Percentiles rank a stretch among this genome's conserved stretches.
Conservation (phyloP, 1,140 invertebrate species). For the Leptinotarsa undecemlineata region DNA sequence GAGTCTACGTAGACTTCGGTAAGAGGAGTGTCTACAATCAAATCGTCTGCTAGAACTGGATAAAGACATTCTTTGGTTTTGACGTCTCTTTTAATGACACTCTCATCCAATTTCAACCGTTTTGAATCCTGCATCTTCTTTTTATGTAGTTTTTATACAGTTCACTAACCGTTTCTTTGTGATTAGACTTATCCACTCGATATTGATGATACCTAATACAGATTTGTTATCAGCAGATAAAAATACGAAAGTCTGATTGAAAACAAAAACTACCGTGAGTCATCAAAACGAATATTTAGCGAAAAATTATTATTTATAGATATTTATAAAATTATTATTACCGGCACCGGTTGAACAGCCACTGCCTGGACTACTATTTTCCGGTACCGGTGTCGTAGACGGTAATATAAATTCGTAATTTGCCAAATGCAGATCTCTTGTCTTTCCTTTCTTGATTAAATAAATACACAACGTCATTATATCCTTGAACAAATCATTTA, state of each 20-base stretch:
- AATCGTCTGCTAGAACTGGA: slow-evolving; percentile 61
- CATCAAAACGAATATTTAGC: no score
- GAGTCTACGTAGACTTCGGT: slow-evolving; percentile 64
- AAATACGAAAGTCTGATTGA: not conserved
- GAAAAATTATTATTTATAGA: no score
- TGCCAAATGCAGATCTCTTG: no score
- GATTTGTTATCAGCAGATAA: not conserved
- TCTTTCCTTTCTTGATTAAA: no score
- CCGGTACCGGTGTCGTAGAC: not conserved
- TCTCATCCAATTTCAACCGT: slow-evolving; percentile 37
- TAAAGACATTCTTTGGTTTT: slow-evolving; percentile 28
- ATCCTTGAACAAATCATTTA: slow-evolving; percentile 27
- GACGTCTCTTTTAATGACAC: not conserved
- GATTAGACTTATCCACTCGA: not conserved
- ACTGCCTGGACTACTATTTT: no score
- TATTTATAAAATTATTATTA: no score
- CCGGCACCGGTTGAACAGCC: no score
- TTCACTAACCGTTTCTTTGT: no score
- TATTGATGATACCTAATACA: slow-evolving; percentile 10
- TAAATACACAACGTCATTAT: not conserved
- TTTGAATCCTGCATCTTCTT: slow-evolving; percentile 33
- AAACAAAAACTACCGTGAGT: not conserved
- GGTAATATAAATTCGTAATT: no score
- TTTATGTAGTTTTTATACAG: not conserved
- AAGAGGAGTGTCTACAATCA: slow-evolving; percentile 58